phyloP scores from a whole-genome alignment of 2,888 invertebrate species.

The Coecobrya sp. region DNA sequence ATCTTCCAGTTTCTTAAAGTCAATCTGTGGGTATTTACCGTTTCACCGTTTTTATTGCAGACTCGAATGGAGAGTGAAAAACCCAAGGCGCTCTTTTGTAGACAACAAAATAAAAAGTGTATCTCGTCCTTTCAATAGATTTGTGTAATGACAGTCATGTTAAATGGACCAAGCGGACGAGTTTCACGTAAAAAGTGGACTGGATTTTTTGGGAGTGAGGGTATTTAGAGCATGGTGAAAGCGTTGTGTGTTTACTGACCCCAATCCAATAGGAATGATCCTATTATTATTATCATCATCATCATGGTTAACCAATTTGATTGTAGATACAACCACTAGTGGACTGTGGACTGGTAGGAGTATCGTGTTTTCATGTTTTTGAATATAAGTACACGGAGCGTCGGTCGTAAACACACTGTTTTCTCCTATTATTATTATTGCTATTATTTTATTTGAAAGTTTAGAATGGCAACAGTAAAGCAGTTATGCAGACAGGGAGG shows the following conservation, averaged over 20 bases:
- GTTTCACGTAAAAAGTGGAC: no score
- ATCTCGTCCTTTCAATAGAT: not conserved
- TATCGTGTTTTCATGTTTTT: not conserved
- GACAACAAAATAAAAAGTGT: not conserved
- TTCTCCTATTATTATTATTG: not conserved
- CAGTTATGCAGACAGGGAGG: not conserved
- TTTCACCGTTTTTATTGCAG: no score
- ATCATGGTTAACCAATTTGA: slow-evolving; percentile 19
- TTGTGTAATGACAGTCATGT: not conserved
- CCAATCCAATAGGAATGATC: not conserved
- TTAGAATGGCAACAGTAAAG: slow-evolving; percentile 16
- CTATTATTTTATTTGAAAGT: slow-evolving; percentile 12
- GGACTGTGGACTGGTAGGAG: not conserved
- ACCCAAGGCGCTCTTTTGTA: no score
- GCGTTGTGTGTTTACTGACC: not conserved
- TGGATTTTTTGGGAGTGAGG: no score
- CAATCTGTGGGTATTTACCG: no score
- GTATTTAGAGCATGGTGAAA: not conserved
- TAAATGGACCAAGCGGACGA: no score
- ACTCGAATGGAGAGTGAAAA: no score
- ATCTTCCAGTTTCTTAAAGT: no score
- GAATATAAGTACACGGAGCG: not conserved
- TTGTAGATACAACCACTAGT: slow-evolving; percentile 4
- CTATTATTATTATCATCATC: not conserved
- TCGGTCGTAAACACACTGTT: not conserved